Evolutionary conservation across 2,888 invertebrate genomes (phyloP), one percentile per base, ranked within the genome.

Genomic region (Acanthosepion pharaonis): DNA sequence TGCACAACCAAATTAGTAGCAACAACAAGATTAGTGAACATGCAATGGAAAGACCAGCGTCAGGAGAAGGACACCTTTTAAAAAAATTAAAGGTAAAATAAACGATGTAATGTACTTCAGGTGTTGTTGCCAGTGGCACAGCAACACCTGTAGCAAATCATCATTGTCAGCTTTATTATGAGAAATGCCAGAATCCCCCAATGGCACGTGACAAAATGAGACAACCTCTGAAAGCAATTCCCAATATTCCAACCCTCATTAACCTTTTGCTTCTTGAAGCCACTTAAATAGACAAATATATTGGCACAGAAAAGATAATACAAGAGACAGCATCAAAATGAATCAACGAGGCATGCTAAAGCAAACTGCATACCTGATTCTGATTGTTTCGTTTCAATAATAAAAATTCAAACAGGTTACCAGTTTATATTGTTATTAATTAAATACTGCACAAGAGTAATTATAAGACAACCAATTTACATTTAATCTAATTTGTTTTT

Each of bases 1-100:
- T 96, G 96, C 95, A 95, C 95, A 93, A 59, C 93, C 93, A 94
- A 93, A 94, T 94, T 94, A 94, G 94, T 94, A 94, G 94, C 94
- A 94, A 94, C 94, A 94, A 94, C 94, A 94, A 59, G 94, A 94
- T 94, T 94, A 95, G 92, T 93, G 18, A 94, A 59, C 94, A 94
- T 93, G 91, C 94, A 94, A 53, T 25, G 42, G 55, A 28, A 94
- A 53, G 53, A 94, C 94, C 53, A 94, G 94, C 48, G 64, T 94
- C 94, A 94, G 28, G 59, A 93, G 93, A 53, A n/a, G 51, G n/a
- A 25, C 93, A 49, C 93, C 53, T 51, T 78, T 78, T 78, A 51
- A 93, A 59, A 94, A 94, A 59, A 92, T 64, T 92, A 48, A 92
- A 91, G 91, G 28, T 59, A 28, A 94, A 92, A 59, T 91, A 91